Percentiles rank a stretch among this genome's conserved stretches.
Conservation (phyloP, 2,797 vertebrate genomes). For the Microchirus variegatus region DNA sequence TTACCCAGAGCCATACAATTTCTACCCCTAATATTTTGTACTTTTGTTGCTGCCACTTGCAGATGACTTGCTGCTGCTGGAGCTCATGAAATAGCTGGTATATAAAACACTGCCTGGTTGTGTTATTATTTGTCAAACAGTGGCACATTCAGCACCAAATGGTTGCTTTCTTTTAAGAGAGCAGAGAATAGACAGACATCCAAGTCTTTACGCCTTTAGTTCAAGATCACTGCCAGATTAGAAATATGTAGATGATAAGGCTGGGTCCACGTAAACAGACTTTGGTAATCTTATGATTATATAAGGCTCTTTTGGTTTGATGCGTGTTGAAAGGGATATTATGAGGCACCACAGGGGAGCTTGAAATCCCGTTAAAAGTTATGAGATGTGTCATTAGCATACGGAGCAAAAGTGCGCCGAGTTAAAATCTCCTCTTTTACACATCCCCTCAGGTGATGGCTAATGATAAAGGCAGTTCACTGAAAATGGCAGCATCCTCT, state of each 20-base stretch:
- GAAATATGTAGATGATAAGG: constrained; percentile 21
- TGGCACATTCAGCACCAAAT: constrained; percentile 7
- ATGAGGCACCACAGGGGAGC: constrained; percentile 39
- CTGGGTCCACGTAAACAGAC: constrained; percentile 29
- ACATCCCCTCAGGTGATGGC: constrained; percentile 37
- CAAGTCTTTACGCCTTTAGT: constrained; percentile 7
- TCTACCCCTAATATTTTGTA: neutral
- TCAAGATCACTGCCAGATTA: constrained; percentile 20
- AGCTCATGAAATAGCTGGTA: constrained; percentile 6
- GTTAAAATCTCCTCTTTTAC: constrained; percentile 36
- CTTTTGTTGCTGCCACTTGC: constrained; percentile 18
- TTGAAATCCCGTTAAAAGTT: constrained; percentile 42
- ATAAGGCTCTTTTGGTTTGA: constrained; percentile 14
- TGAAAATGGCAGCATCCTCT: constrained; percentile 29
- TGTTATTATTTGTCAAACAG: constrained; percentile 22
- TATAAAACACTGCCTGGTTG: constrained; percentile 13
- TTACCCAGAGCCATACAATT: too few species aligned
- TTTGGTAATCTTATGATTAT: constrained; percentile 17
- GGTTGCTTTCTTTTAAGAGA: constrained; percentile 10
- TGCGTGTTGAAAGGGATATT: constrained; percentile 41
- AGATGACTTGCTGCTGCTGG: constrained; percentile 8
- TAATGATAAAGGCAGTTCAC: constrained; percentile 49
- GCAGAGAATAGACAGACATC: constrained; percentile 6
- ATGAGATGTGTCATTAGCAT: constrained; percentile 50
- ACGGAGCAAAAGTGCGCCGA: constrained; percentile 29